Base-by-base conservation (phyloP, 2,888 invertebrate species). In the Callyntrura guangdongensis region DNA sequence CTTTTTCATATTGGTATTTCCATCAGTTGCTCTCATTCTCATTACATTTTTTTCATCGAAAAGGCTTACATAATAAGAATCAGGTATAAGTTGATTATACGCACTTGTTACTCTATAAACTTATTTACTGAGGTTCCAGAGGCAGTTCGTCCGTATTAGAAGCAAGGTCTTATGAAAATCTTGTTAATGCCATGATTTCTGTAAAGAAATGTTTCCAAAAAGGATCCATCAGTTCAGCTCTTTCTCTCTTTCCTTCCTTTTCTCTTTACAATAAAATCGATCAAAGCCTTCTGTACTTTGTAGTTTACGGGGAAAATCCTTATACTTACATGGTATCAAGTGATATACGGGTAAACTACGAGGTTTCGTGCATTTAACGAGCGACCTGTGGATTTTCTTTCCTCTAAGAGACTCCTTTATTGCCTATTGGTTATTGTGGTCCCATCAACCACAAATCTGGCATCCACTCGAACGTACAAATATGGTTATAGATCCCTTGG, bases 371-470 rank as follows among this genome's bases (percentile, higher is more conserved):
- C 77, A 77, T 85, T 86, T 90, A 83, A 86, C 86, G 82, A 90
- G 90, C 90, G 90, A 90, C 90, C 90, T 90, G 90, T 90, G 90
- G 90, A 86, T 90, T 86, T 86, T 59, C 77, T 36, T 85, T 56
- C 72, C 17, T 64, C 61, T 20, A 5, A 25, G 14, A 4, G 74
- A 22, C 22, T 77, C 49, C 53, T 82, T 53, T 67, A 83, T 83
- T 83, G 83, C 22, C 47, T 67, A 67, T 67, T 83, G 83, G 49
- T 67, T 67, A 67, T 67, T 83, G 83, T 47, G 67, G 83, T 17
- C 14, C n/a, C 67, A 61, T 83, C 47, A 83, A 17, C 64, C 27
- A 83, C 53, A 77, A 77, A 77, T 77, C 61, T 81, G 53, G 20
- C 8, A 59, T 59, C 59, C 17, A 17, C 17, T 74, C 47, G 4